These are phyloP conservation scores for Origma solitaria DNA, from an alignment of 2,113 vertebrate genomes.

Conservation along the genomic window DNA sequence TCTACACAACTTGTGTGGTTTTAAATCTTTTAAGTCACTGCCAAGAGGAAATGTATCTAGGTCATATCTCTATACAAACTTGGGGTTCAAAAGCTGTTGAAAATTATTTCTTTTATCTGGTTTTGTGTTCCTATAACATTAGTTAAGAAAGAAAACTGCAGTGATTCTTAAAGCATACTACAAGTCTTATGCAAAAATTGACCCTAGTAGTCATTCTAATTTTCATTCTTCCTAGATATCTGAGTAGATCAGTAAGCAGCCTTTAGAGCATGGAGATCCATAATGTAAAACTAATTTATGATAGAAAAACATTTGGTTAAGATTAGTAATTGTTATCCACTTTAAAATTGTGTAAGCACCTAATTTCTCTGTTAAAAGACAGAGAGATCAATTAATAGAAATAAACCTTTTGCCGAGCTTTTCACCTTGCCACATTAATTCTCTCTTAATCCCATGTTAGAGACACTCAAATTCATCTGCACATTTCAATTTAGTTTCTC, in stretches of 20 bases:
- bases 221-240: background rate
- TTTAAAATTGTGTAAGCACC: background rate
- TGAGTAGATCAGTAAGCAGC: background rate
- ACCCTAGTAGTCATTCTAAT: background rate
- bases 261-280: background rate
- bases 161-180: background rate
- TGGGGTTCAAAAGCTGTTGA: background rate
- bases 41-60: background rate
- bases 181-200: background rate
- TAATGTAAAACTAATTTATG: background rate
- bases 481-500: background rate
- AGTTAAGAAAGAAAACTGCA: background rate
- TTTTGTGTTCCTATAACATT: background rate
- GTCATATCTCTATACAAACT: background rate
- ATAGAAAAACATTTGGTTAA: background rate
- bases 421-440: background rate
- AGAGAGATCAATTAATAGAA: background rate
- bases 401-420: background rate
- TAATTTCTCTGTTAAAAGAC: background rate
- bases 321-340: background rate
- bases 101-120: background rate
- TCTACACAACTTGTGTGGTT: background rate
- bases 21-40: background rate
- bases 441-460: background rate
- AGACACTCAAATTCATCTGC: background rate